phyloP scores from a whole-genome alignment of 2,888 invertebrate genomes.

The Hymenopus coronatus region DNA sequence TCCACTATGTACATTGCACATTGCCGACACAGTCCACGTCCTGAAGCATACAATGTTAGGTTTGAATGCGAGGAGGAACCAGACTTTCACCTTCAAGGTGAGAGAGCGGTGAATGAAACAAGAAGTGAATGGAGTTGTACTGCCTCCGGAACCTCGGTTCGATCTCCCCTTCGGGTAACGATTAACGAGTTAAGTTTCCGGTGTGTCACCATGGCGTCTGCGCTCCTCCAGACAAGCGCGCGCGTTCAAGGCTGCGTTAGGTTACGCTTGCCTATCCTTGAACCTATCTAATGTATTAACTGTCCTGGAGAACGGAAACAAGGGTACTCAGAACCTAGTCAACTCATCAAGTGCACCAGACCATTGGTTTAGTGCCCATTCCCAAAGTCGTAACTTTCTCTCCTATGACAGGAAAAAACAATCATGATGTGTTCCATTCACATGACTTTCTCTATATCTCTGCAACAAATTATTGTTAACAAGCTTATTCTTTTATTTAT shows the following conservation, averaged over 20 bases:
- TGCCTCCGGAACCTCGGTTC: neutral
- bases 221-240: neutral
- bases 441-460: too few relatives aligned
- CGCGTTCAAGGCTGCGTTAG: neutral
- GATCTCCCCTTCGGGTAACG: neutral
- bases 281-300: neutral
- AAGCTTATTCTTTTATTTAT: too few relatives aligned
- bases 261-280: neutral
- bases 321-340: neutral
- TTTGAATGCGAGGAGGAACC: too few relatives aligned
- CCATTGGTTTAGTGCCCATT: neutral
- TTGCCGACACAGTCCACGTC: too few relatives aligned
- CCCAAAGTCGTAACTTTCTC: neutral
- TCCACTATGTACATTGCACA: too few relatives aligned
- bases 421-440: too few relatives aligned
- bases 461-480: too few relatives aligned
- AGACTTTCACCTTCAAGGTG: too few relatives aligned
- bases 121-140: too few relatives aligned
- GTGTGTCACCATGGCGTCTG: neutral
- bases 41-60: too few relatives aligned
- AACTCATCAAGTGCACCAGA: neutral
- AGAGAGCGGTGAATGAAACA: too few relatives aligned
- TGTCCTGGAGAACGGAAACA: neutral
- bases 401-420: too few relatives aligned
- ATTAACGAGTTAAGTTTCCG: neutral